phyloP scores from a whole-genome alignment of 2,888 invertebrate species.

The Agrotis segetum region DNA sequence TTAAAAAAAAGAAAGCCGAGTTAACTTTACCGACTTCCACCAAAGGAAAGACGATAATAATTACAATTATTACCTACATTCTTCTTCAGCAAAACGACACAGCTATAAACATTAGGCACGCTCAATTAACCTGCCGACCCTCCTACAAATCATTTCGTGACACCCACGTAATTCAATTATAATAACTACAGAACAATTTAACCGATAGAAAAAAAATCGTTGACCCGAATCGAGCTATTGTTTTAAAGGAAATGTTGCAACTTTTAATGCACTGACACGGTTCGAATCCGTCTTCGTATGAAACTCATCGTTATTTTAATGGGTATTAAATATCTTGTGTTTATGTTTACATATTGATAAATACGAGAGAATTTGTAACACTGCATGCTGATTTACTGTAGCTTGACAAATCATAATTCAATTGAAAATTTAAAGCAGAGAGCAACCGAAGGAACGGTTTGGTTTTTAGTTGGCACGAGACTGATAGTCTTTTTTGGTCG shows the following conservation, averaged over 20 bases:
- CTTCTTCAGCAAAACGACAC: conserved; percentile 17
- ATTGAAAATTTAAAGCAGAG: too few species aligned
- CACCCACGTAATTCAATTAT: conserved; percentile 33
- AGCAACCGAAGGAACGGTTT: too few species aligned
- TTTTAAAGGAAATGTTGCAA: conserved; percentile 70
- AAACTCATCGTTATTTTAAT: conserved; percentile 60
- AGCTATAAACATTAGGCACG: conserved; percentile 23
- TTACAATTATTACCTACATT: conserved; percentile 19
- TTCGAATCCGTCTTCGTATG: conserved; percentile 54
- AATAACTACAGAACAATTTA: conserved; percentile 10
- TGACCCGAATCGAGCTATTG: conserved; percentile 68
- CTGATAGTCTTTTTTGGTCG: too few species aligned
- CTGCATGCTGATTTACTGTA: too few species aligned
- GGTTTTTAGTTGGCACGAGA: too few species aligned
- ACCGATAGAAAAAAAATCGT: conserved; percentile 44
- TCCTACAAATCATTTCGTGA: conserved; percentile 30
- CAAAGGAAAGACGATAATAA: not conserved
- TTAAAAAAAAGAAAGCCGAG: not conserved
- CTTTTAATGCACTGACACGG: conserved; percentile 65
- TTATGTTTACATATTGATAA: conserved; percentile 43
- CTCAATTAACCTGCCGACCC: conserved; percentile 21
- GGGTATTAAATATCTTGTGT: conserved; percentile 54
- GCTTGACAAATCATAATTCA: too few species aligned
- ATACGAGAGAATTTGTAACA: too few species aligned
- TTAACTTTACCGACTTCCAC: not conserved